Evolutionary conservation across 2,888 invertebrate species (phyloP).

Genomic region (Fissipunctia ypsillon): DNA sequence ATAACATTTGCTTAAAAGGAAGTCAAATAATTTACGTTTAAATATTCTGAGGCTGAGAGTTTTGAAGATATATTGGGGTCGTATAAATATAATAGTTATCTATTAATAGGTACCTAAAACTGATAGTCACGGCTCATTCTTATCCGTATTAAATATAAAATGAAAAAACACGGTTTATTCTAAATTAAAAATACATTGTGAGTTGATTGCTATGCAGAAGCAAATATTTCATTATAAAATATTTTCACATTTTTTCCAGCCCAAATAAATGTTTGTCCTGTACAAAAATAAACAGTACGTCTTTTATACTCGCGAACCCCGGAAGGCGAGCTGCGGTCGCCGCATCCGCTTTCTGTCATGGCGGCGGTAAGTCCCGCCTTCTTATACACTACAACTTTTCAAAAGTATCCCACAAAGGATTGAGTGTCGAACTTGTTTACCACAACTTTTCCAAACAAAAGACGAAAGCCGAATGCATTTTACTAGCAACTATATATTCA

Average conservation of each 20-base stretch:
- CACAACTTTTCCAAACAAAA: constrained; percentile 83
- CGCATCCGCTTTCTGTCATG: constrained; percentile 73
- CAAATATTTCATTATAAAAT: constrained; percentile 44
- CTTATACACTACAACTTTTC: constrained; percentile 79
- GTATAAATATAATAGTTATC: no score
- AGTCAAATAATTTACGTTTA: no score
- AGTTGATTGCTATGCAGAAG: constrained; percentile 9
- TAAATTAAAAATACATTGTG: constrained; percentile 1
- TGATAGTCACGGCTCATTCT: neutral
- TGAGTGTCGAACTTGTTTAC: constrained; percentile 88
- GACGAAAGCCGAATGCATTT: constrained; percentile 81
- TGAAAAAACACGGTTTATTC: neutral
- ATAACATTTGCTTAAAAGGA: no score
- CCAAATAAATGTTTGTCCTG: constrained; percentile 50
- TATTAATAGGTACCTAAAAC: no score
- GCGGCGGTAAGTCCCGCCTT: constrained; percentile 73
- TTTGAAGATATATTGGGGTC: no score
- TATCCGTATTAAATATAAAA: neutral
- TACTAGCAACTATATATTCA: constrained; percentile 68
- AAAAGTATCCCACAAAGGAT: constrained; percentile 87
- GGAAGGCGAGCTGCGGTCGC: constrained; percentile 67
- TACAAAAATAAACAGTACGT: constrained; percentile 78
- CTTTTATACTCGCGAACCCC: constrained; percentile 67
- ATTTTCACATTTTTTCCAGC: constrained; percentile 44
- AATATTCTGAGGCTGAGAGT: no score